Base-by-base conservation (phyloP, 2,888 invertebrate species). In the Ichneumoninae sp. region DNA sequence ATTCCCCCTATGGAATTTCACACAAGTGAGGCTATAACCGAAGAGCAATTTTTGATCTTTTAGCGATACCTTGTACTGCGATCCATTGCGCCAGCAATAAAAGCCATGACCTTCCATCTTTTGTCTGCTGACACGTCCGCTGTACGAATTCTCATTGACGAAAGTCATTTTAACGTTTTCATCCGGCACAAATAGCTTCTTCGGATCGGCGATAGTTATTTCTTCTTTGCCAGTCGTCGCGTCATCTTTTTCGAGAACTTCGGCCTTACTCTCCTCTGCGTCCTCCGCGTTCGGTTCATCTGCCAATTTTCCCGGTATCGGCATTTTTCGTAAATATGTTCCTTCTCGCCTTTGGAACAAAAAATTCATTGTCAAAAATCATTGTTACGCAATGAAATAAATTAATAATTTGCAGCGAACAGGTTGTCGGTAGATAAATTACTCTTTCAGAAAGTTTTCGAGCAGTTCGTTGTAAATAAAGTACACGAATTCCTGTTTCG, bases 81-180 rank as follows among this genome's bases (percentile, higher is more conserved):
- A 94, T 63, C 96, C 96, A 90, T 96, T 94, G 1, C 94, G 91
- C 96, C 96, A 96, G 77, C 93, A 94, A 90, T 95, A 96, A 3
- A 94, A 94, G 4, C 96, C 96, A 85, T 94, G 93, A 1, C 96
- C 96, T 86, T 96, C 94, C 95, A 96, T 95, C 86, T 95, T 92
- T 89, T 94, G 95, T 91, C 94, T 94, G 22, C 94, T 94, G 76
- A 95, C 93, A 52, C 93, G 91, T 30, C 96, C 96, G 90, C 94
- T 94, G 88, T 95, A 96, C 1, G 92, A 75, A 89, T 96, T 96
- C 13, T 95, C 95, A 90, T 95, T 96, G 85, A 92, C 94, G 87
- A 96, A 96, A 81, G 85, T 92, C 73, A 96, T 94, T 73, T 94
- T 89, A 13, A 94, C 95, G 83, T 92, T 92, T 91, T 95, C 95